Evolutionary conservation across 2,797 vertebrate genomes (phyloP), one percentile per base, ranked within the genome.

Genomic region (Pogoniulus pusillus): DNA sequence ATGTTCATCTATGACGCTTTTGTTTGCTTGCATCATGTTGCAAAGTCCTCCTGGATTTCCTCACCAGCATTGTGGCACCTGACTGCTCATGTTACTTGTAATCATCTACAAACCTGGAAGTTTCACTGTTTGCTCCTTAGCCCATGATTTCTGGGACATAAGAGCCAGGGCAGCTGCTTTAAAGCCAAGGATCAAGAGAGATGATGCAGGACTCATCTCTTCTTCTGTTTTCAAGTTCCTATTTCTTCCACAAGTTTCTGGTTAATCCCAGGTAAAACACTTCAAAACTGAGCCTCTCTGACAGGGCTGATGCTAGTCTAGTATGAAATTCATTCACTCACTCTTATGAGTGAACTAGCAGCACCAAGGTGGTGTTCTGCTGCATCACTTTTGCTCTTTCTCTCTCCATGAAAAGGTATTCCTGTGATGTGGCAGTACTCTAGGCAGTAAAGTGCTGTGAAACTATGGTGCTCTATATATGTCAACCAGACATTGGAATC

Each of bases 11-110:
- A 34, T 8, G 57, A 72, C 11, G 16, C 90, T 75, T 17, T 17
- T 69, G 14, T 72, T 51, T 13, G 20, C 16, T 58, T 4, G 1
- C 12, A 26, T 20, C 0, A 0, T 15, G 19, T 9, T 64, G 43
- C 54, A 51, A 83, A 16, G 8, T 75, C 16, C 53, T 84, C 9
- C 53, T 53, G 39, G 30, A 66, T 30, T 9, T 88, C 34, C 47
- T 71, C 7, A 7, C 30, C n/a, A 47, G 26, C 7, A 20, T 43
- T 30, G 34, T 47, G 41, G 34, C 39, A 51, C 73, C 76, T 76
- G 64, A 43, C 58, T 60, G 22, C 27, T 71, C 30, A 35, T 60
- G 49, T 17, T 41, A 9, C 17, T 78, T 68, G 26, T 41, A 15
- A 43, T 29, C 16, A 29, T 18, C 62, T 64, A n/a, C 30, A 83